phyloP scores from a whole-genome alignment of 2,888 invertebrate species.

The Catocala fraxini region DNA sequence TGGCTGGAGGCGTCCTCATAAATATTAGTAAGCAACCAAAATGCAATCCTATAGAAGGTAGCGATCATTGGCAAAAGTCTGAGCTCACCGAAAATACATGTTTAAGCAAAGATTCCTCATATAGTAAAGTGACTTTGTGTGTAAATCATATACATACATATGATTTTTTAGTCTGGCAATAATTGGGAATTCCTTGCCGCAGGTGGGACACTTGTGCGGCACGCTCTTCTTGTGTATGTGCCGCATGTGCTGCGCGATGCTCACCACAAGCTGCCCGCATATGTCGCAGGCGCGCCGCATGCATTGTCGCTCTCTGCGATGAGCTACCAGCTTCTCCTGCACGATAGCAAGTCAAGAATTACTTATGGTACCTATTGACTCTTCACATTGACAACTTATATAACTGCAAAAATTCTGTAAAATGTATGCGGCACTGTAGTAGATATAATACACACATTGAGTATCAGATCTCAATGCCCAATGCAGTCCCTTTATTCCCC shows the following conservation, averaged over 20 bases:
- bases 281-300: constrained; percentile 82
- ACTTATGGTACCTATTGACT: not conserved
- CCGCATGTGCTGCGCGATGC: constrained; percentile 80
- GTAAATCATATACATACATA: constrained; percentile 62
- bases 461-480: too few relatives aligned
- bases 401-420: too few relatives aligned
- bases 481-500: too few relatives aligned
- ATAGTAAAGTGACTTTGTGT: not conserved
- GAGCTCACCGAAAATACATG: too few relatives aligned
- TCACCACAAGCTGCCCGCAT: constrained; percentile 79
- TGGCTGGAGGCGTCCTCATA: too few relatives aligned
- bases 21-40: too few relatives aligned
- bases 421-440: too few relatives aligned
- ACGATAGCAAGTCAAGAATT: not conserved
- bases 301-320: constrained; percentile 79
- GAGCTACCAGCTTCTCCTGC: constrained; percentile 70
- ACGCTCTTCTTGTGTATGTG: constrained; percentile 76
- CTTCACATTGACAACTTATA: not conserved
- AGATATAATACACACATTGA: too few relatives aligned
- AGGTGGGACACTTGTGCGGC: constrained; percentile 77
- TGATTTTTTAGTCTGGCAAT: constrained; percentile 81
- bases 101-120: too few relatives aligned
- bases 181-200: constrained; percentile 81
- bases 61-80: too few relatives aligned
- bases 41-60: too few relatives aligned